Evolutionary conservation across 2,888 invertebrate genomes (phyloP).

Genomic region (Clivina fossor): DNA sequence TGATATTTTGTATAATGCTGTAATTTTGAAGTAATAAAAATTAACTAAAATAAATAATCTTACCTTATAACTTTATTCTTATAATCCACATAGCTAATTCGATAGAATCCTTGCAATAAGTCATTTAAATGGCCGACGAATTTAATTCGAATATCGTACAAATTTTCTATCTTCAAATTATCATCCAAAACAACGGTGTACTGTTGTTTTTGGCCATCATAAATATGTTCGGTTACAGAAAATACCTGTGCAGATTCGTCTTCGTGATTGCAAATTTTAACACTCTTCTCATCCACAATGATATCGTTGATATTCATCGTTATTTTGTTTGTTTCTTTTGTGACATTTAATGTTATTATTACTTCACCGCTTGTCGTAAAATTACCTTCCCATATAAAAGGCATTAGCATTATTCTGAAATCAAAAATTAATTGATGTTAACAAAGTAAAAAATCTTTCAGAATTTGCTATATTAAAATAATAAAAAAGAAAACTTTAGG

Average conservation of each 20-base stretch:
- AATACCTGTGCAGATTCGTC: slow-evolving; percentile 46
- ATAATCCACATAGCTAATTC: slow-evolving; percentile 54
- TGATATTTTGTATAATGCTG: no score
- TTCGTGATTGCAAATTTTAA: slow-evolving; percentile 43
- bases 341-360: slow-evolving; percentile 50
- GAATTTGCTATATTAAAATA: not conserved
- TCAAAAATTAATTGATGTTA: slow-evolving; percentile 14
- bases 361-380: slow-evolving; percentile 54
- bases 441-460: no score
- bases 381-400: slow-evolving; percentile 51
- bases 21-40: no score
- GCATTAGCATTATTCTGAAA: slow-evolving; percentile 50
- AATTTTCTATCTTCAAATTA: slow-evolving; percentile 46
- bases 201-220: slow-evolving; percentile 47
- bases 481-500: no score
- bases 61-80: slow-evolving; percentile 39
- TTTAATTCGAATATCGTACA: slow-evolving; percentile 55
- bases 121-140: slow-evolving; percentile 59
- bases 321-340: slow-evolving; percentile 52
- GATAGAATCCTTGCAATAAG: slow-evolving; percentile 62
- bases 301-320: slow-evolving; percentile 54
- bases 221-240: slow-evolving; percentile 47
- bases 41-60: no score
- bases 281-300: slow-evolving; percentile 49
- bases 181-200: slow-evolving; percentile 51